A percentile compares a stretch with the other conserved stretches of the same genome.
phyloP scores from a whole-genome alignment of 2,888 invertebrate genomes.

The Drosophila antonietae region DNA sequence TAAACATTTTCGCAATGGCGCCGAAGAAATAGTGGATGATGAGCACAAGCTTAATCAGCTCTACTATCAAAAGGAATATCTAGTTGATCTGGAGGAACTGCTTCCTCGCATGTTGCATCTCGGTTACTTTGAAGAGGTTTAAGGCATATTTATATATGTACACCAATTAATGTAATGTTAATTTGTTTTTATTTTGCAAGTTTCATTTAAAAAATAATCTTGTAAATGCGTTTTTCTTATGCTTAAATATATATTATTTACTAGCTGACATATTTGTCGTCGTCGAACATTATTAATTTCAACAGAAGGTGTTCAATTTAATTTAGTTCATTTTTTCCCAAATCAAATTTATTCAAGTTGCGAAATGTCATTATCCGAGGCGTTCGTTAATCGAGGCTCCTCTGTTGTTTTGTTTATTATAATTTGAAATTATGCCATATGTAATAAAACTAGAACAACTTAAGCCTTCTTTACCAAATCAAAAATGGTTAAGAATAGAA shows the following conservation, averaged over 20 bases:
- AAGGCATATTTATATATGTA: neutral
- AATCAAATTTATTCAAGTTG: too few species aligned
- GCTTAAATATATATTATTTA: neutral
- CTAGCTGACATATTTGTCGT: neutral
- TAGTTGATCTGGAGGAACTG: conserved; percentile 28
- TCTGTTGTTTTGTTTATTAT: too few species aligned
- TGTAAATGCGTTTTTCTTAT: neutral
- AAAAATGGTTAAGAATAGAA: too few species aligned
- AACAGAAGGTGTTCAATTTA: neutral
- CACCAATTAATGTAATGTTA: neutral
- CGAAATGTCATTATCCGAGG: too few species aligned
- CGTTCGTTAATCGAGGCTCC: too few species aligned
- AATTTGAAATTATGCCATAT: too few species aligned
- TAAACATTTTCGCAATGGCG: conserved; percentile 27
- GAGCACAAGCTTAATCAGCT: conserved; percentile 6
- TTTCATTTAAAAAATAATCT: neutral
- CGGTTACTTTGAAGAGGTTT: conserved; percentile 34
- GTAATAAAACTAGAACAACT: too few species aligned
- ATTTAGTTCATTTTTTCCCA: neutral
- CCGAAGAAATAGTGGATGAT: conserved; percentile 22
- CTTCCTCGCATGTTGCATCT: conserved; percentile 41
- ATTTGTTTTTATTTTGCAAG: neutral
- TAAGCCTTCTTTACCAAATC: too few species aligned
- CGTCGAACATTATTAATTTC: neutral
- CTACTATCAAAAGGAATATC: conserved; percentile 33